Percentiles rank a stretch among this genome's conserved stretches.
Conservation (phyloP, 2,888 invertebrate species). For the Hypolimnas misippus region DNA sequence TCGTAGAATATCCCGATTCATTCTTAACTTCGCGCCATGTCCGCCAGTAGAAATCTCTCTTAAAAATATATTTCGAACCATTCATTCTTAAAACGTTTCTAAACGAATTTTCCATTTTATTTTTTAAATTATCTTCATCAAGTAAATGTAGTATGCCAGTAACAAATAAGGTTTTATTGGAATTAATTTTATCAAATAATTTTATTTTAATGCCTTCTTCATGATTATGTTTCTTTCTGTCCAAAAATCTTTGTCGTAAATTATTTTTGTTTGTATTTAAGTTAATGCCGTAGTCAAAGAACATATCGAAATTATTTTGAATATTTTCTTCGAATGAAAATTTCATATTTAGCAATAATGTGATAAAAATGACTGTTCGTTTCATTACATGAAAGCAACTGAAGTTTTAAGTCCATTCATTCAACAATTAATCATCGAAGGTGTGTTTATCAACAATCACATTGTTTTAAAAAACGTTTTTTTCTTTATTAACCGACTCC, state of each 20-base stretch:
- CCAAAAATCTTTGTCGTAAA: conserved; percentile 47
- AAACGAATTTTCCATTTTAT: conserved; percentile 53
- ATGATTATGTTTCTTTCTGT: conserved; percentile 42
- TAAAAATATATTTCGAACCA: conserved; percentile 58
- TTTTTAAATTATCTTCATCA: conserved; percentile 6
- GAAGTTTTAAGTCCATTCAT: background rate
- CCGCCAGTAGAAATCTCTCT: conserved; percentile 63
- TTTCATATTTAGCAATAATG: background rate
- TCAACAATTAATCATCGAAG: background rate
- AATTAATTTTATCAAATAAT: conserved; percentile 36
- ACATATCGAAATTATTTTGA: background rate
- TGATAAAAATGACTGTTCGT: background rate
- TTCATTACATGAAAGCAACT: conserved; percentile 5
- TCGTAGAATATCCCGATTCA: conserved; percentile 39
- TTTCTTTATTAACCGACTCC: background rate
- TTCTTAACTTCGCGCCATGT: conserved; percentile 61
- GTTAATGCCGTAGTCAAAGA: conserved; percentile 29
- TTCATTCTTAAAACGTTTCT: conserved; percentile 55
- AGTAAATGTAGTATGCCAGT: conserved; percentile 31
- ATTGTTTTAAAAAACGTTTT: no score
- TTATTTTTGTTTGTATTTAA: conserved; percentile 20
- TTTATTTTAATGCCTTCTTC: conserved; percentile 29
- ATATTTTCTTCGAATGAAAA: background rate
- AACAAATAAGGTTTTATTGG: conserved; percentile 48
- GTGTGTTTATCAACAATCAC: conserved; percentile 8